Conservation (phyloP, 2,113 vertebrate species). For the Dascyllus trimaculatus region DNA sequence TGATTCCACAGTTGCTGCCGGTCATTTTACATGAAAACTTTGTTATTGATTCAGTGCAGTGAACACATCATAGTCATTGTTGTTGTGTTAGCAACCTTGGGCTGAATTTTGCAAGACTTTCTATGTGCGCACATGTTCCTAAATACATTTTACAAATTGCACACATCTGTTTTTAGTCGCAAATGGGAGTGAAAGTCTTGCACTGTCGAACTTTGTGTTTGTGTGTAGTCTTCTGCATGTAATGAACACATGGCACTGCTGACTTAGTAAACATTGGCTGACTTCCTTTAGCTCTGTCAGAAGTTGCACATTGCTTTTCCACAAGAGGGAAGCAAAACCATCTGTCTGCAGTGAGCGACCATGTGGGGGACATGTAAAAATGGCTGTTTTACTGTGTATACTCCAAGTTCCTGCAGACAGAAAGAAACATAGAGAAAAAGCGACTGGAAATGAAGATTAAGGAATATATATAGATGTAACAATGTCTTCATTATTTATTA, state of each 20-base stretch:
- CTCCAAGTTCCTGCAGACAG: background rate
- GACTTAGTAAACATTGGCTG: background rate
- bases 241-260: background rate
- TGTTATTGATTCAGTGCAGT: too few species aligned
- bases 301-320: slow-evolving; percentile 18
- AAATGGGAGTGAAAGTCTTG: too few species aligned
- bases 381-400: background rate
- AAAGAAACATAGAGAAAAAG: background rate
- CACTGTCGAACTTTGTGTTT: background rate
- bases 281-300: background rate
- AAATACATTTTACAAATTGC: too few species aligned
- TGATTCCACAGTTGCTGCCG: too few species aligned
- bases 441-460: background rate
- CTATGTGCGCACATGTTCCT: too few species aligned
- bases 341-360: background rate
- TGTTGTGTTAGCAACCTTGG: too few species aligned
- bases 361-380: slow-evolving; percentile 8
- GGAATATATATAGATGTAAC: background rate
- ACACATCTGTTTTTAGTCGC: too few species aligned
- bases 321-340: slow-evolving; percentile 40
- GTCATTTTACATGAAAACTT: too few species aligned
- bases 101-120: too few species aligned
- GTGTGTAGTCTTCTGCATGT: background rate
- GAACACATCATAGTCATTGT: too few species aligned
- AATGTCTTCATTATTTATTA: too few species aligned